Base-by-base conservation (phyloP, 2,888 invertebrate genomes). In the Brachyptera putata region DNA sequence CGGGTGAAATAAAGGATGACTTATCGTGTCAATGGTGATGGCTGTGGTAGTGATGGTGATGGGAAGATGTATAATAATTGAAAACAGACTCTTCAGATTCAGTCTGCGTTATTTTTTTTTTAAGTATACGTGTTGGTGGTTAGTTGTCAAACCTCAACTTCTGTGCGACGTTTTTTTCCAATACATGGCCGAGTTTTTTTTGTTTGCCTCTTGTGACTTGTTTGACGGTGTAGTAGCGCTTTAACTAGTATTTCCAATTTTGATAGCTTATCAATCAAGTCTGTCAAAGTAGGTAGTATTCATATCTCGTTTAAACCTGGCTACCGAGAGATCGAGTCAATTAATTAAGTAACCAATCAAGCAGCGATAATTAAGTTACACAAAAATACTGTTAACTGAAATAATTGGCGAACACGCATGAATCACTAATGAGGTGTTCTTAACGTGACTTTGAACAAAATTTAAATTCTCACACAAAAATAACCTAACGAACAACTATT, bases 291-390 rank as follows among this genome's bases (percentile, higher is more conserved):
- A 5, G 46, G 9, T 46, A 34, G 21, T 26, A 25, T 26, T 21
- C 41, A 16, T 11, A 41, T 2, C 41, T 25, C 13, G 26, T 14
- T 26, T 30, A 22, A 18, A 26, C 49, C 25, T 16, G 26, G 11
- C 30, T n/a, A n/a, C n/a, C n/a, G n/a, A n/a, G n/a, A n/a, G n/a
- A n/a, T n/a, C n/a, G n/a, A n/a, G n/a, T n/a, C n/a, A n/a, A n/a
- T 16, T 25, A 50, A 50, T 50, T 50, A 50, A 50, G 26, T 50
- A 11, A 18, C 26, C 49, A 16, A 50, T 50, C 49, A 30, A 50
- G 26, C 25, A 30, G 7, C 7, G 16, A 50, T 26, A 26, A 50
- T 41, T 41, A 41, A 41, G 41, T 41, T 14, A 41, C 41, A 41
- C 41, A 41, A 16, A 41, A 13, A 16, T 41, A 41, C n/a, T 16